phyloP scores from a whole-genome alignment of 2,113 vertebrate genomes.

The Mungos mungo region DNA sequence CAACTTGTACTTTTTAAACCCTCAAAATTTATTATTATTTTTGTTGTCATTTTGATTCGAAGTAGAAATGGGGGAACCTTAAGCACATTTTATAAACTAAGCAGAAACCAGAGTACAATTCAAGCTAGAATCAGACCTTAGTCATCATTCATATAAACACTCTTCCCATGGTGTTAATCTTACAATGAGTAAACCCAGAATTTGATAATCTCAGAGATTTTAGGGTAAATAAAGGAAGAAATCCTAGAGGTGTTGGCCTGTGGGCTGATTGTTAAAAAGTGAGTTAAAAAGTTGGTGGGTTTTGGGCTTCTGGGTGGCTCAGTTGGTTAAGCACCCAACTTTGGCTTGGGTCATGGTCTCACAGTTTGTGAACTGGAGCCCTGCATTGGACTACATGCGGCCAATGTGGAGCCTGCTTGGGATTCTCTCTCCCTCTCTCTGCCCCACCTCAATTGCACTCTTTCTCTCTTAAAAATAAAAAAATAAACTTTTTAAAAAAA shows the following conservation, averaged over 20 bases:
- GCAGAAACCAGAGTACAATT: not conserved
- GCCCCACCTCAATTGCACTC: too few relatives aligned
- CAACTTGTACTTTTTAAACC: not conserved
- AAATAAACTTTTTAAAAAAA: not conserved
- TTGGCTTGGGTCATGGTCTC: too few relatives aligned
- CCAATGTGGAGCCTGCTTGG: too few relatives aligned
- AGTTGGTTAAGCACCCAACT: too few relatives aligned
- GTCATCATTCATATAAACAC: not conserved
- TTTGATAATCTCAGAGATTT: not conserved
- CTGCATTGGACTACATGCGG: too few relatives aligned
- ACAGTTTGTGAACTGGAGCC: too few relatives aligned
- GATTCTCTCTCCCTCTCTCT: too few relatives aligned
- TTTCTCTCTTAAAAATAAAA: too few relatives aligned
- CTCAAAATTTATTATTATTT: not conserved
- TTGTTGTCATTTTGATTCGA: not conserved
- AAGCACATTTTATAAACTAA: not conserved
- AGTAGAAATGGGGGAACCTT: not conserved
- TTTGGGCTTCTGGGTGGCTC: too few relatives aligned
- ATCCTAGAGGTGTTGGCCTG: not conserved
- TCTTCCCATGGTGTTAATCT: not conserved
- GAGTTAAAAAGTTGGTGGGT: not conserved
- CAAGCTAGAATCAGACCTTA: not conserved
- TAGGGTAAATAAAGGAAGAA: not conserved
- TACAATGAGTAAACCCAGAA: not conserved
- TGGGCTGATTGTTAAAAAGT: not conserved